Conservation (phyloP, 2,888 invertebrate species). For the Drosophila phalerata region DNA sequence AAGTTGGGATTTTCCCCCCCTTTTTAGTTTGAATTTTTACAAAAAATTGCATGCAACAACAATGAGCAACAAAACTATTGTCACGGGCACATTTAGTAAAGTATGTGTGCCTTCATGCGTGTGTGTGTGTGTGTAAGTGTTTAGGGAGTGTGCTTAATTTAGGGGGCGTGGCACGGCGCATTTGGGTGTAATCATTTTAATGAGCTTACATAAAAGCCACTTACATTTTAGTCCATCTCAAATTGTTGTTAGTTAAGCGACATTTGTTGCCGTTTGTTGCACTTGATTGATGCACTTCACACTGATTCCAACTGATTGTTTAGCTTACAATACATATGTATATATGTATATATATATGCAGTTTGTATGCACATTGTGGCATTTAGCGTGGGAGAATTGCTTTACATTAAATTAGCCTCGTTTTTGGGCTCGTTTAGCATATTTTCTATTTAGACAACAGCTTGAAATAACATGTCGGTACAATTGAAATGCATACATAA, state of each 20-base stretch:
- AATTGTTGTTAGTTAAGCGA: slow-evolving; percentile 48
- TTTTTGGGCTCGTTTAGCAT: slow-evolving; percentile 34
- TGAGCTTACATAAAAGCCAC: slow-evolving; percentile 76
- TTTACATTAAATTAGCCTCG: slow-evolving; percentile 54
- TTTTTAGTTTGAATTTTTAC: slow-evolving; percentile 26
- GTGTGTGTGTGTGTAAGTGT: slow-evolving; percentile 10
- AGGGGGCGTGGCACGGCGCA: slow-evolving; percentile 45
- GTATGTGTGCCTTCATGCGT: slow-evolving; percentile 1
- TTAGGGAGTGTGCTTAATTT: slow-evolving; percentile 24
- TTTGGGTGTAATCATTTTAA: slow-evolving; percentile 72
- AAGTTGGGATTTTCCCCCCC: slow-evolving; percentile 1
- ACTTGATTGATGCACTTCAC: slow-evolving; percentile 64
- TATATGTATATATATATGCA: background rate
- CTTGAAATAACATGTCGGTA: slow-evolving; percentile 36
- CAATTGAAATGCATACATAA: slow-evolving; percentile 39
- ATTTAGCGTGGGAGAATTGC: slow-evolving; percentile 40
- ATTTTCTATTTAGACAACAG: slow-evolving; percentile 39
- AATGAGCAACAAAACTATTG: slow-evolving; percentile 53
- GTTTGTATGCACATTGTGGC: background rate
- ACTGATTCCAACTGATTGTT: slow-evolving; percentile 42
- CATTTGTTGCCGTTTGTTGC: slow-evolving; percentile 44
- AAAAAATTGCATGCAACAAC: slow-evolving; percentile 57
- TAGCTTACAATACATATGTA: slow-evolving; percentile 6
- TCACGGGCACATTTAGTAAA: slow-evolving; percentile 56
- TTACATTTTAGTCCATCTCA: slow-evolving; percentile 52